Evolutionary conservation across 2,797 vertebrate species (phyloP), one percentile per base, ranked within the genome.

Genomic region (Rhinogobio ventralis): DNA sequence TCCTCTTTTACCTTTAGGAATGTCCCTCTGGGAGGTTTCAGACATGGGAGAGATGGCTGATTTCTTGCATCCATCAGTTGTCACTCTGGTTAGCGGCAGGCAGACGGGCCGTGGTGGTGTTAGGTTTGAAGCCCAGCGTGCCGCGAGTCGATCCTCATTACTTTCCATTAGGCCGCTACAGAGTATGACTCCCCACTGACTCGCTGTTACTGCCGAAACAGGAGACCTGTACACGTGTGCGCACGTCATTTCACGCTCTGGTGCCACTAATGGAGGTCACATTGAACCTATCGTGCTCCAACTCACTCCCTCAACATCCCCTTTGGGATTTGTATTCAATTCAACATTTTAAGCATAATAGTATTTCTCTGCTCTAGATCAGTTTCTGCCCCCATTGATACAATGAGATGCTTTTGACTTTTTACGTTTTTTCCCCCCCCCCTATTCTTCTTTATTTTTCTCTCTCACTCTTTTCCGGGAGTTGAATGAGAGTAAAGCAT

Each of bases 211-310:
- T 28, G 64, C 81, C 80, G 33, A 30, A 46, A 49, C 86, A 85
- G n/a, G 66, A 82, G 85, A 51, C 72, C 36, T 28, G n/a, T 79
- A 51, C 86, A 72, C 46, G 57, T 69, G 73, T 39, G 17, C 8
- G 77, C 64, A 73, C 88, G 82, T 93, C 91, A 95, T 94, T 94
- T 95, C 92, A 94, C 92, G 94, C 90, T 90, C 86, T 89, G 88
- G 87, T 92, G 91, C 90, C 88, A 92, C 92, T 93, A 94, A 93
- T 92, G 90, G 92, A 94, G 94, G 94, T 95, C 92, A 95, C 92
- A 93, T 92, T 94, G 92, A 94, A 87, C 91, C 60, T 42, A 82
- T 53, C 57, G 36, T 45, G 71, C 77, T 81, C 77, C 79, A 67
- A 49, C 66, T 64, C 76, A 9, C 73, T 57, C 23, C 73, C 73